phyloP scores from a whole-genome alignment of 2,113 vertebrate genomes.

The Corythornis madagascariensis region DNA sequence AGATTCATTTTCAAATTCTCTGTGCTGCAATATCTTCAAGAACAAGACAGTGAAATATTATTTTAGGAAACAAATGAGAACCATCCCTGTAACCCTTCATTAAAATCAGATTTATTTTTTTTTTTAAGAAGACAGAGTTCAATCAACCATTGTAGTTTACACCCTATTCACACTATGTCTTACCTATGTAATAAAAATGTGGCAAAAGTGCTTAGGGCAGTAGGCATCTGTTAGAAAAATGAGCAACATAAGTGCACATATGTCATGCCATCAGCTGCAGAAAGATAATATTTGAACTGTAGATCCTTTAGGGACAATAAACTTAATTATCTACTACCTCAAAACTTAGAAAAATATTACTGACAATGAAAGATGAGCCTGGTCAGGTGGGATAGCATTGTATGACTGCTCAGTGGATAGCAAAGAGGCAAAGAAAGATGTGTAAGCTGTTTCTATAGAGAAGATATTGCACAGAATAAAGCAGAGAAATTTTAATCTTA shows the following conservation, averaged over 20 bases:
- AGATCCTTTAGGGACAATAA: background rate
- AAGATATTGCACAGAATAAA: background rate
- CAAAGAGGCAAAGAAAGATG: background rate
- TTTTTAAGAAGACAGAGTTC: background rate
- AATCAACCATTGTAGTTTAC: constrained; percentile 27
- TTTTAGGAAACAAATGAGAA: constrained; percentile 40
- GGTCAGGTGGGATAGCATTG: background rate
- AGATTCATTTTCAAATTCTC: constrained; percentile 22
- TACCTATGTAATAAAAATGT: background rate
- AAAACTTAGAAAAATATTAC: background rate
- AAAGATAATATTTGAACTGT: constrained; percentile 3
- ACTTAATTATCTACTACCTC: background rate
- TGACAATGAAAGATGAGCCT: background rate
- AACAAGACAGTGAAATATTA: constrained; percentile 39
- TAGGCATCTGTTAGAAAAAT: constrained; percentile 30
- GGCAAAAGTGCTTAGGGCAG: background rate
- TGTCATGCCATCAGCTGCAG: background rate
- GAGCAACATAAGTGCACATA: background rate
- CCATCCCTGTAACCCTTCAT: background rate
- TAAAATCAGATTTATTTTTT: background rate
- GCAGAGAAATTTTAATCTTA: background rate
- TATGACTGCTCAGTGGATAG: background rate
- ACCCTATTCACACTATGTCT: background rate
- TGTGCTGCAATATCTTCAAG: constrained; percentile 11
- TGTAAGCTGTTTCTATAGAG: background rate